Percentiles rank a stretch among this genome's conserved stretches.
phyloP scores from a whole-genome alignment of 53 echinoderm and acorn worm genomes.

The Actinopyga echinites region DNA sequence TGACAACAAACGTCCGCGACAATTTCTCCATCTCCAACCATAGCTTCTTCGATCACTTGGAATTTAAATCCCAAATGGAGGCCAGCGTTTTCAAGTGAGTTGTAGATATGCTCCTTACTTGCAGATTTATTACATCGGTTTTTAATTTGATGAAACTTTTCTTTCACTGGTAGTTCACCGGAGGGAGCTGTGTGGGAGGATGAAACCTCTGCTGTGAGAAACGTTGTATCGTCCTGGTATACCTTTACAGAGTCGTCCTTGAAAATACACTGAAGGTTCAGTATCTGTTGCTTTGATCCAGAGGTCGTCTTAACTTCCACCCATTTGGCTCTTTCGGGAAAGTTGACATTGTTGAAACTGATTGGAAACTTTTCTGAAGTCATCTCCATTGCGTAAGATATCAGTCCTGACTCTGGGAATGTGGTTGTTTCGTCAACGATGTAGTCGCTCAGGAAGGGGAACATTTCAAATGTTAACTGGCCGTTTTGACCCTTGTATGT shows the following conservation, averaged over 20 bases:
- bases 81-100: slow-evolving; percentile 59
- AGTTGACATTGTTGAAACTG: slow-evolving; percentile 50
- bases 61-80: slow-evolving; percentile 63
- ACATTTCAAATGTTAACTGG: slow-evolving; percentile 62
- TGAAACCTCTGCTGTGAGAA: slow-evolving; percentile 43
- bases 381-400: slow-evolving; percentile 72
- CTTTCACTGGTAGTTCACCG: slow-evolving; percentile 15
- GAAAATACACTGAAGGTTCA: slow-evolving; percentile 62
- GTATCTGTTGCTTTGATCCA: slow-evolving; percentile 49
- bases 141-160: slow-evolving; percentile 23
- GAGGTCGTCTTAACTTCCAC: slow-evolving; percentile 61
- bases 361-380: slow-evolving; percentile 48
- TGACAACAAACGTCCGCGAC: slow-evolving; percentile 52
- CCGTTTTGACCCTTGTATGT: slow-evolving; percentile 84
- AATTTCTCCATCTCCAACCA: slow-evolving; percentile 72
- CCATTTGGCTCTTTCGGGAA: slow-evolving; percentile 61
- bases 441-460: slow-evolving; percentile 79
- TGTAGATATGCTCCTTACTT: slow-evolving; percentile 65
- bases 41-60: slow-evolving; percentile 63
- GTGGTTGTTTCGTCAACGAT: slow-evolving; percentile 54
- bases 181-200: slow-evolving; percentile 28
- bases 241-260: slow-evolving; percentile 67
- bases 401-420: slow-evolving; percentile 78
- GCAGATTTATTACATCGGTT: slow-evolving; percentile 44
- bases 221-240: slow-evolving; percentile 51